Base-by-base conservation (phyloP, 1,140 invertebrate species). In the Neodiprion virginianus region DNA sequence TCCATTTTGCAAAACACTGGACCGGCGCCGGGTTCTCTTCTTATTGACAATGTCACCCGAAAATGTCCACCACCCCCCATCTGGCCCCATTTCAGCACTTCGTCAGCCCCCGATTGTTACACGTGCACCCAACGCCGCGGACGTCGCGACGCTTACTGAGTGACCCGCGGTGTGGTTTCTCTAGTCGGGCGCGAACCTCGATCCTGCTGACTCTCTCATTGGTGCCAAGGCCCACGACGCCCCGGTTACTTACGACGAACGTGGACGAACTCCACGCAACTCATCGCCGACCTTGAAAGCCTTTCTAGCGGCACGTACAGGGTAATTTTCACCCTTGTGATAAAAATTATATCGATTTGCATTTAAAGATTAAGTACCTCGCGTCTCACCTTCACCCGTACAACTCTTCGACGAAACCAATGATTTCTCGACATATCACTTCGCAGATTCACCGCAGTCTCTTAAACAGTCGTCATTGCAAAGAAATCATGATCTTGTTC, bases 1-100 rank as follows among this genome's bases (percentile, higher is more conserved):
- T 91, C 89, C 88, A 90, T 89, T 78, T 91, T 90, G 75, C 89
- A 90, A 76, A 84, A 90, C 48, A 90, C 88, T 65, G 89, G 87
- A 66, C 84, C 84, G 48, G 85, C 87, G 8, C 81, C 83, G 7
- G 89, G 88, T 80, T 89, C 89, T 69, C 84, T 88, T 50, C 84
- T 85, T 14, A 89, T 82, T 11, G 87, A 89, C 74, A 90, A 79
- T 67, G 89, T 89, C 72, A 89, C 85, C 67, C 88, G 88, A 81
- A 90, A 90, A 82, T 88, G 84, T 69, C 84, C 85, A 84, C 85
- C 81, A 82, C 80, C 81, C 79, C 83, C 84, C 87, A 88, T 88
- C 78, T 82, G 80, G 74, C 76, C 72, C 83, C 84, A 85, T 86
- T 71, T 78, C 80, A 23, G 72, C 67, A 40, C 12, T 69, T 53